Base-by-base conservation (phyloP, 2,113 vertebrate genomes). In the Aspidoscelis tigris region DNA sequence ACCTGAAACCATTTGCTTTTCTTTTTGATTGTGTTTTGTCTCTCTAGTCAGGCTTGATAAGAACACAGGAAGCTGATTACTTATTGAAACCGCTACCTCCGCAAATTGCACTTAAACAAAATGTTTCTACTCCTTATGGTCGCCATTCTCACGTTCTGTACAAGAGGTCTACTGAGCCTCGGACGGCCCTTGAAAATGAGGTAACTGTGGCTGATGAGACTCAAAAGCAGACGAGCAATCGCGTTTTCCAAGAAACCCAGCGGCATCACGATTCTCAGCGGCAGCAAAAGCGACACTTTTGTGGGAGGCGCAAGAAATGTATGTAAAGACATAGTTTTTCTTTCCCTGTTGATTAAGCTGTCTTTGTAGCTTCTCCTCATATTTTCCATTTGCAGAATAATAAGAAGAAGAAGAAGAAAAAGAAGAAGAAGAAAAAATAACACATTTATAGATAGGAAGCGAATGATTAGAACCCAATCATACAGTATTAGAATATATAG, bases 291-390 rank as follows among this genome's bases (percentile, higher is more conserved):
- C 97, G 95, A 68, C 98, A 98, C 91, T 98, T 96, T 95, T 98
- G 98, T 43, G 98, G 98, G 90, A 97, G 96, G 93, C 95, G 97
- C 95, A 98, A 97, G 96, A 98, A 98, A 98, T 97, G 97, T 98
- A 98, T 95, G 97, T 98, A 97, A 97, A 97, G 95, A 89, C 81
- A 83, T 88, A 78, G 89, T 72, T 33, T 39, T 11, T 5, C 3
- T 1, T 68, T 75, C 93, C 89, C 87, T 69, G 85, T 41, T 78
- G 86, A 76, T 91, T 78, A 10, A 18, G n/a, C 24, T 43, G 2
- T 72, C 7, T 84, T 47, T 69, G 55, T 78, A 26, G 22, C 12
- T n/a, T 44, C 21, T 78, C 43, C 58, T 85, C 50, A 80, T 43
- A 74, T 21, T n/a, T 20, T 65, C 47, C 44, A 41, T 75, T 66